phyloP scores from a whole-genome alignment of 2,797 vertebrate genomes.

The Sebastes flavidus region DNA sequence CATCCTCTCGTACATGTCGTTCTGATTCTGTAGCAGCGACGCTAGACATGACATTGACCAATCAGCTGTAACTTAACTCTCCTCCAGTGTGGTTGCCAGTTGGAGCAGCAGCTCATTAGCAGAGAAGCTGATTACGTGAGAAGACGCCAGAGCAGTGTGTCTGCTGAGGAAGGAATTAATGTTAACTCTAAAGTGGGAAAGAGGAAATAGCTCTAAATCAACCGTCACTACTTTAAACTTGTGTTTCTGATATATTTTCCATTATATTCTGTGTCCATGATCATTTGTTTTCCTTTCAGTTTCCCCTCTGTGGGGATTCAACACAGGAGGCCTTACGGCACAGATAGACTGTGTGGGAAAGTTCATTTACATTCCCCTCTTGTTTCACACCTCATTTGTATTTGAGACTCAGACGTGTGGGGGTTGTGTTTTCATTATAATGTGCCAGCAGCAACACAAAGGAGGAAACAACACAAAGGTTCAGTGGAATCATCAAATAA shows the following conservation, averaged over 20 bases:
- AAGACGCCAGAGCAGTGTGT: not conserved
- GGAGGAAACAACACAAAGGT: not conserved
- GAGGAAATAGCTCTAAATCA: not conserved
- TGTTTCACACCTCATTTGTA: constrained; percentile 4
- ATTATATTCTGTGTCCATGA: not conserved
- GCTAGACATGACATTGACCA: constrained; percentile 2
- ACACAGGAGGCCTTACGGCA: not conserved
- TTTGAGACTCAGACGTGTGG: not conserved
- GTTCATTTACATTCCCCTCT: constrained; percentile 4
- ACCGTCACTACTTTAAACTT: not conserved
- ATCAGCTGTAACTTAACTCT: constrained; percentile 9
- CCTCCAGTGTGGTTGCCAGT: not conserved
- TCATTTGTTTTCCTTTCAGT: constrained; percentile 10
- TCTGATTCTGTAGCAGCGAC: not conserved
- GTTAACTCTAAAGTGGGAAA: not conserved
- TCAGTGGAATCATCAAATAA: not conserved
- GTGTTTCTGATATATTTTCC: not conserved
- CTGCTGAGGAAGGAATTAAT: not conserved
- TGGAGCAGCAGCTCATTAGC: constrained; percentile 29
- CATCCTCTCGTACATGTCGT: not conserved
- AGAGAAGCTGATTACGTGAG: not conserved
- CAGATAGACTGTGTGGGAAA: not conserved
- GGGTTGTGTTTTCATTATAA: not conserved
- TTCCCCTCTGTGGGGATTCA: not conserved
- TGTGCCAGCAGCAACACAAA: not conserved